These are phyloP conservation scores for Temnothorax ravouxi DNA, from an alignment of 2,888 invertebrate genomes.

Conservation along the genomic window DNA sequence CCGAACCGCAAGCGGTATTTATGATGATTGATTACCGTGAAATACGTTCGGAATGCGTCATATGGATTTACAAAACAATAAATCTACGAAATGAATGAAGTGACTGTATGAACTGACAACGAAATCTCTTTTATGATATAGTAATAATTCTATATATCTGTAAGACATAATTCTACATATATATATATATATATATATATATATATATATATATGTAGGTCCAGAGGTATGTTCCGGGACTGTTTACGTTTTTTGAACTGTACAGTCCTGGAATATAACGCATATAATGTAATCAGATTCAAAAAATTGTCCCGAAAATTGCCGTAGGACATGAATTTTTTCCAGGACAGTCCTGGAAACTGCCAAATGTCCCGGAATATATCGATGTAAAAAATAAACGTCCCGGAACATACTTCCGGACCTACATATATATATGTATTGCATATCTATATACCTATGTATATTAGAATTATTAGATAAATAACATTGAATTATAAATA, in stretches of 20 bases:
- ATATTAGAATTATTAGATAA: not conserved
- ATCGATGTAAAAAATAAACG: too few species aligned
- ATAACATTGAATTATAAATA: conserved; percentile 10
- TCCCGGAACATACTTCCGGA: too few species aligned
- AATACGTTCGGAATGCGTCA: not conserved
- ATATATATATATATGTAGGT: too few species aligned
- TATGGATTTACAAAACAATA: not conserved
- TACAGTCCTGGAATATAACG: too few species aligned
- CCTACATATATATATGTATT: not conserved
- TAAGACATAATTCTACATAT: not conserved
- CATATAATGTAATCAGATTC: too few species aligned
- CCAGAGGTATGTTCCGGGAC: too few species aligned
- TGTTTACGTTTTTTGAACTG: too few species aligned
- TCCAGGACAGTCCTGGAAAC: too few species aligned
- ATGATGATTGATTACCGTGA: not conserved
- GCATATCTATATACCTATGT: too few species aligned
- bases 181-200: not conserved
- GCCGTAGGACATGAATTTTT: too few species aligned
- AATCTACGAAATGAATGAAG: not conserved
- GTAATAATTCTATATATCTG: not conserved
- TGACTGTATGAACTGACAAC: not conserved
- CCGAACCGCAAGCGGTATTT: not conserved
- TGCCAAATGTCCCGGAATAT: too few species aligned
- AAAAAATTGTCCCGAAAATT: too few species aligned
- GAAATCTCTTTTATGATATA: not conserved